These are phyloP conservation scores for Linepithema humile DNA, from an alignment of 1,140 invertebrate species.

Conservation along the genomic window DNA sequence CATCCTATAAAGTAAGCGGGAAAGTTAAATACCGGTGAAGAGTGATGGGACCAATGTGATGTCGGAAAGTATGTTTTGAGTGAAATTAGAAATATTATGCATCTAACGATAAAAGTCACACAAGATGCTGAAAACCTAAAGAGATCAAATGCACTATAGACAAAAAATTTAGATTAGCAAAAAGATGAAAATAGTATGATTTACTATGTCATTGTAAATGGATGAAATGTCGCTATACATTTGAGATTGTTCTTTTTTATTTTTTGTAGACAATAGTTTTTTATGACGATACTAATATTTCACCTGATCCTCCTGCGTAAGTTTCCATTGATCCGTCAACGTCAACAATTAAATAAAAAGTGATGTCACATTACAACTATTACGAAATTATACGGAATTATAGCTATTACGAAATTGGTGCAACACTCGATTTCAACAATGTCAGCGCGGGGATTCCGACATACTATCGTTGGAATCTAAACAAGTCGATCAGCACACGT, in stretches of 20 bases:
- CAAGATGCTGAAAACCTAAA: neutral
- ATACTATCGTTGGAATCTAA: neutral
- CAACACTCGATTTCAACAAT: no score
- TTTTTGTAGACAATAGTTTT: neutral
- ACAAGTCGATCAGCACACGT: conserved; percentile 47
- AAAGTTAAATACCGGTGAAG: conserved; percentile 4
- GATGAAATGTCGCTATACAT: neutral
- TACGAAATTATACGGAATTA: conserved; percentile 30
- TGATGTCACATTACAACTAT: neutral
- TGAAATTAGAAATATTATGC: neutral
- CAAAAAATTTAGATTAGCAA: neutral
- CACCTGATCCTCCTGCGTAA: neutral
- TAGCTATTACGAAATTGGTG: conserved; percentile 13
- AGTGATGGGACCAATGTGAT: neutral
- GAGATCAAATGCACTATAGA: neutral
- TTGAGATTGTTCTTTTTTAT: neutral
- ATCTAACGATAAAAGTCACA: neutral
- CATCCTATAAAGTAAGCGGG: conserved; percentile 12
- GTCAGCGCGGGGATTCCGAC: neutral
- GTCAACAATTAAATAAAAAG: no score
- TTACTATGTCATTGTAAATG: neutral
- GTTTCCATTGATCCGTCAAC: no score
- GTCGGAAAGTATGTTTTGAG: neutral
- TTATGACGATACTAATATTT: neutral
- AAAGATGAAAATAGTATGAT: neutral